Percentiles rank a stretch among this genome's conserved stretches.
Conservation (phyloP, 2,797 vertebrate species). For the Tangara arthus region DNA sequence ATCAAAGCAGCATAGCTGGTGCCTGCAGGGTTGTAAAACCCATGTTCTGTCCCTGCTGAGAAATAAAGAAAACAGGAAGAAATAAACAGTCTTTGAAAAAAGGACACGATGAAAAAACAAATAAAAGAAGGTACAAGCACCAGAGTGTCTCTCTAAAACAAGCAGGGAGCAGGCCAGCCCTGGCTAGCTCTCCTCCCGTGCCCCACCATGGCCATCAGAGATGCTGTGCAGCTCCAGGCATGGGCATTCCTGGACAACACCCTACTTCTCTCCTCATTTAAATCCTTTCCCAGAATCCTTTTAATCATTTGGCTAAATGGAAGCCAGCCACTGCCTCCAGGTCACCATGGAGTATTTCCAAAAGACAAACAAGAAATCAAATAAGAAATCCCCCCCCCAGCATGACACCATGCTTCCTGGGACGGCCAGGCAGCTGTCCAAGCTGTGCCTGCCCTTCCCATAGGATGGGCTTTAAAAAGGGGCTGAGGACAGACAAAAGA, state of each 20-base stretch:
- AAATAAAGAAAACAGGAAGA: background rate
- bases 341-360: conserved; percentile 14
- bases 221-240: background rate
- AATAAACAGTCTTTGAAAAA: background rate
- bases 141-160: background rate
- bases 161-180: background rate
- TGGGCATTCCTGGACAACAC: background rate
- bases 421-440: background rate
- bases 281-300: background rate
- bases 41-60: background rate
- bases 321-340: background rate
- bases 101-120: background rate
- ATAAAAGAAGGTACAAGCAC: background rate
- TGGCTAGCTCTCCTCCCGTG: background rate
- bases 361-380: background rate
- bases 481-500: background rate
- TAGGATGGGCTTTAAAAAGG: background rate
- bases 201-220: background rate
- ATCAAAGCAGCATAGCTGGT: background rate
- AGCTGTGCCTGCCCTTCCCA: background rate
- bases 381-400: background rate
- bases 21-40: background rate
- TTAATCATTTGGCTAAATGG: conserved; percentile 34
- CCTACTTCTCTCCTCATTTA: background rate
- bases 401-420: background rate